A percentile compares a stretch with the other conserved stretches of the same genome.
These are phyloP conservation scores for Caenorhabditis angaria DNA, from an alignment of 2,888 invertebrate genomes.

Conservation along the genomic window DNA sequence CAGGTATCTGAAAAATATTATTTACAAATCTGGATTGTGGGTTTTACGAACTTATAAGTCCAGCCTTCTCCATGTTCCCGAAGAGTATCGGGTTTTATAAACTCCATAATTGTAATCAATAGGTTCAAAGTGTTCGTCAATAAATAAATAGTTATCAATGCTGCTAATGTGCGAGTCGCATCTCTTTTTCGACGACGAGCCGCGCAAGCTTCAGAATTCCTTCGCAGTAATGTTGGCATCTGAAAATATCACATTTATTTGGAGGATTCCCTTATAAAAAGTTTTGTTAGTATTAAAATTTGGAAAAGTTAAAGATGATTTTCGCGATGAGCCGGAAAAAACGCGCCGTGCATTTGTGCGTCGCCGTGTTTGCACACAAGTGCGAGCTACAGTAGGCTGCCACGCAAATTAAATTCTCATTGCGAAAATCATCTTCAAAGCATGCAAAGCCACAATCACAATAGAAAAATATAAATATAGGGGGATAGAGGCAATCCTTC, in stretches of 20 bases:
- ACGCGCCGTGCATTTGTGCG: too few species aligned
- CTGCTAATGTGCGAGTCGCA: conserved; percentile 55
- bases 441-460: neutral
- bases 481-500: conserved; percentile 7
- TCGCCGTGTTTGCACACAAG: too few species aligned
- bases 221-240: conserved; percentile 39
- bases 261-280: conserved; percentile 1
- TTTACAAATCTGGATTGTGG: neutral
- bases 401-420: too few species aligned
- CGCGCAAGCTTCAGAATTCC: conserved; percentile 44
- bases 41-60: conserved; percentile 41
- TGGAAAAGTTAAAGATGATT: conserved; percentile 10
- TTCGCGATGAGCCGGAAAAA: too few species aligned
- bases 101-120: conserved; percentile 56
- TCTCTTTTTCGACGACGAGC: conserved; percentile 48
- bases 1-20: conserved; percentile 44
- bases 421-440: too few species aligned
- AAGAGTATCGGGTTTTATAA: conserved; percentile 45
- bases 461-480: conserved; percentile 12
- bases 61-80: conserved; percentile 44
- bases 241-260: conserved; percentile 8
- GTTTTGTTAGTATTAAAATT: conserved; percentile 1
- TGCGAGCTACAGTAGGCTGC: too few species aligned
- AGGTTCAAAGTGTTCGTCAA: conserved; percentile 57
- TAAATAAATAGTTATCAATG: conserved; percentile 56